A percentile compares a stretch with the other conserved stretches of the same genome.
These are phyloP conservation scores for Odiellus spinosus DNA, from an alignment of 2,888 invertebrate genomes.

Conservation along the genomic window DNA sequence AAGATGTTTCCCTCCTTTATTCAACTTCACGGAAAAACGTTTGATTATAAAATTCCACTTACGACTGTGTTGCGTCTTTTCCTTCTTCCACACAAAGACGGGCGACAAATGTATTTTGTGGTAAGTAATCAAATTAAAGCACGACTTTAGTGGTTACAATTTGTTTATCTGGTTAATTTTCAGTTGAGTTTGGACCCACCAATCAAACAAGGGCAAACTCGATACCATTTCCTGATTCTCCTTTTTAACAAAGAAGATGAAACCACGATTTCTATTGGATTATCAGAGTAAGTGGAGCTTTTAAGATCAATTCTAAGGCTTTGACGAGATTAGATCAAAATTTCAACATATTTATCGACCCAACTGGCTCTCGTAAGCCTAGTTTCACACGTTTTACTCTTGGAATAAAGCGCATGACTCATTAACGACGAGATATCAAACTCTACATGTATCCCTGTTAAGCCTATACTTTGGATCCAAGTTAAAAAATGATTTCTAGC, in stretches of 20 bases:
- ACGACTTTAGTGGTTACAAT: conserved; percentile 5
- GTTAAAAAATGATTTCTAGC: too few species aligned
- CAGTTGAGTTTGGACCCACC: conserved; percentile 84
- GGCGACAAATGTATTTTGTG: conserved; percentile 95
- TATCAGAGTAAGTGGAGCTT: conserved; percentile 58
- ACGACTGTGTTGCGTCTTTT: conserved; percentile 88
- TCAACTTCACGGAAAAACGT: conserved; percentile 92
- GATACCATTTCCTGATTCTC: conserved; percentile 89
- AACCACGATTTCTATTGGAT: conserved; percentile 71
- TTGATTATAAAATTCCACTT: conserved; percentile 98
- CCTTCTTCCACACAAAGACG: conserved; percentile 88
- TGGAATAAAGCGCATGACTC: not conserved
- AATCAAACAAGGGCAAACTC: conserved; percentile 96
- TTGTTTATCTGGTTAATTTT: conserved; percentile 12
- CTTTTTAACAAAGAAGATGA: conserved; percentile 91
- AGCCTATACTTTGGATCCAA: too few species aligned
- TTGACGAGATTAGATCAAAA: not conserved
- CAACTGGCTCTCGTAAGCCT: not conserved
- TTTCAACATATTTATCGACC: not conserved
- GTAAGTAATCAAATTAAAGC: conserved; percentile 35
- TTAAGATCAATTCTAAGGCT: not conserved
- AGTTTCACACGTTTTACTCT: not conserved
- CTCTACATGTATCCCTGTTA: too few species aligned
- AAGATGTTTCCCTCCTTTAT: conserved; percentile 83
- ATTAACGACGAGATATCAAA: too few species aligned